A percentile compares a stretch with the other conserved stretches of the same genome.
phyloP scores from a whole-genome alignment of 2,113 vertebrate genomes.

The Coturnix japonica region DNA sequence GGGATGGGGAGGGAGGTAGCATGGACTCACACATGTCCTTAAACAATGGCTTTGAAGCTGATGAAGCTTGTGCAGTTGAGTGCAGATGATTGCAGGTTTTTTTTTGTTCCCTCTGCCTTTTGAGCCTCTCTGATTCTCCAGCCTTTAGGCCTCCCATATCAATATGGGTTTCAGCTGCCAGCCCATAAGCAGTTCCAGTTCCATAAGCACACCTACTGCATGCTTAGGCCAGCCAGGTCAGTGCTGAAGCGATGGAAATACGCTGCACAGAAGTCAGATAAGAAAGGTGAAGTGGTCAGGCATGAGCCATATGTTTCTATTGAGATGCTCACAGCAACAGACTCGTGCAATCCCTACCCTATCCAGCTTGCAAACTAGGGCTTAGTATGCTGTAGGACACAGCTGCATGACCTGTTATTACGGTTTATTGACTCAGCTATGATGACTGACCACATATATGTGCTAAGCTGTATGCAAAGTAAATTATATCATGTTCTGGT shows the following conservation, averaged over 20 bases:
- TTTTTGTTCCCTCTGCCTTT: neutral
- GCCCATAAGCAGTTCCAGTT: neutral
- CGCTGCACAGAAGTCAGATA: accelerated
- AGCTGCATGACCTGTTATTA: neutral
- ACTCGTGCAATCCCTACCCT: neutral
- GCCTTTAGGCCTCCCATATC: neutral
- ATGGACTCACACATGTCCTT: accelerated
- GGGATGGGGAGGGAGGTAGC: neutral
- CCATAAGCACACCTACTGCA: accelerated
- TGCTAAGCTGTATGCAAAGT: neutral
- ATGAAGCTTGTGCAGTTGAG: neutral
- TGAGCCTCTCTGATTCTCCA: neutral
- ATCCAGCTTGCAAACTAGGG: neutral
- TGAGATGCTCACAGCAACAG: neutral
- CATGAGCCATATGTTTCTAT: accelerated
- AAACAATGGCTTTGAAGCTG: neutral
- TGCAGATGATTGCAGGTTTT: neutral
- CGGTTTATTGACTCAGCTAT: neutral
- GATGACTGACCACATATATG: accelerated
- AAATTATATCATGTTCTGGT: neutral
- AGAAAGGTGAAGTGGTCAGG: neutral
- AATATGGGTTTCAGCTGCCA: accelerated
- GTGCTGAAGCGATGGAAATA: neutral
- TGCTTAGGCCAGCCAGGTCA: neutral
- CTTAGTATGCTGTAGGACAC: neutral